phyloP scores from a whole-genome alignment of 23 tunicate genomes.

The Aplidium turbinatum region DNA sequence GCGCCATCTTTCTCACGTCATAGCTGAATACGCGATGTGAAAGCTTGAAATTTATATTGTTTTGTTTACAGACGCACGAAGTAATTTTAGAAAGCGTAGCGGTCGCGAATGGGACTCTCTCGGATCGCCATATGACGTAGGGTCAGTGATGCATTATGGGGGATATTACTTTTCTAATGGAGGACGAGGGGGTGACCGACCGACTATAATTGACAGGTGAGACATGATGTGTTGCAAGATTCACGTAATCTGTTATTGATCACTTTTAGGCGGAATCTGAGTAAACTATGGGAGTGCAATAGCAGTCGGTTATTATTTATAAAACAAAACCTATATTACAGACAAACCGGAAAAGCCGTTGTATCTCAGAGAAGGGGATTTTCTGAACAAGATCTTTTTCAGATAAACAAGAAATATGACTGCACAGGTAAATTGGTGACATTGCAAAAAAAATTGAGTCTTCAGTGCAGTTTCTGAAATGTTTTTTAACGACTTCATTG shows the following conservation, averaged over 20 bases:
- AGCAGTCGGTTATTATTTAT: not conserved
- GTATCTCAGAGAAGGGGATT: constrained; percentile 24
- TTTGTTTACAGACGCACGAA: not conserved
- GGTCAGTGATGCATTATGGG: constrained; percentile 32
- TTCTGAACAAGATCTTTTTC: constrained; percentile 26
- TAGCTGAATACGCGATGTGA: not conserved
- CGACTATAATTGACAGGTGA: constrained; percentile 30
- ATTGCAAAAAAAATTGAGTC: too few species aligned
- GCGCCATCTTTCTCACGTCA: not conserved
- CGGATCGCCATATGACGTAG: constrained; percentile 24
- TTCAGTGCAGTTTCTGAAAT: too few species aligned
- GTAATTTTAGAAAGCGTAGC: constrained; percentile 6
- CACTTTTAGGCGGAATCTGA: too few species aligned
- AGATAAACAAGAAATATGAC: constrained; percentile 6
- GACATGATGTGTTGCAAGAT: too few species aligned
- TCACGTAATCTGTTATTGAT: too few species aligned
- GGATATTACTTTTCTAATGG: constrained; percentile 24
- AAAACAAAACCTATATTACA: not conserved
- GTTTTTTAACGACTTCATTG: too few species aligned
- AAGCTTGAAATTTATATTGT: not conserved
- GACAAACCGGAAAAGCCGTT: too few species aligned
- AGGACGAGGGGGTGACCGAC: not conserved
- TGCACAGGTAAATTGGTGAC: constrained; percentile 5
- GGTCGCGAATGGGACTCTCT: constrained; percentile 25
- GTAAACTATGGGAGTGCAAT: too few species aligned